Evolutionary conservation across 2,113 vertebrate species (phyloP), one percentile per base, ranked within the genome.

Genomic region (Capricornis sumatraensis): DNA sequence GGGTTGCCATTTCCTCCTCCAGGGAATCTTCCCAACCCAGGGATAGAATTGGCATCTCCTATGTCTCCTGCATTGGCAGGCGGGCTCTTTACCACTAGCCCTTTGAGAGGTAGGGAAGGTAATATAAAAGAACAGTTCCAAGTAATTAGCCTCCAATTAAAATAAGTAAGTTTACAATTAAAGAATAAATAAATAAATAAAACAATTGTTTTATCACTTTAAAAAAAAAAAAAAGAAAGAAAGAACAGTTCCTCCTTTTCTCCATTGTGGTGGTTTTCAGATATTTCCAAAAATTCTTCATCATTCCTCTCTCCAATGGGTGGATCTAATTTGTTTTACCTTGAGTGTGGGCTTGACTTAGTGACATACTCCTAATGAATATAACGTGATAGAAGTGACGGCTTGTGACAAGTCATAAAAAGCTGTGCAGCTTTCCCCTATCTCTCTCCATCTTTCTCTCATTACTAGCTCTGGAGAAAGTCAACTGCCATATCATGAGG

Each of bases 351-450:
- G 4, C 50, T 89, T 27, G 57, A 33, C 84, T 52, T 89, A 67
- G 28, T 21, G 8, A 81, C 50, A 74, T 58, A 67, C 27, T 92
- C 57, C 19, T 57, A 53, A 45, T 33, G 10, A 53, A 58, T 4
- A 36, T 8, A 67, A 43, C 3, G 7, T 28, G 30, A 16, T n/a
- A 85, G 57, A 71, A 67, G 7, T 89, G 3, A 87, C 3, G 1
- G 43, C 40, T 36, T 33, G 47, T 76, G 43, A 82, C 43, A 57
- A 94, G 16, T 64, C 30, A 76, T 23, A 85, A 76, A 83, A 5
- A 7, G 13, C 55, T 78, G 3, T 36, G 5, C 13, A 40, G 3
- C 2, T 43, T 55, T 28, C 4, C 16, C 7, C n/a, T n/a, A 2
- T 19, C 25, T 23, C 50, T 62, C 30, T 50, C 19, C 28, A 8